Evolutionary conservation across 2,797 vertebrate genomes (phyloP).

Genomic region (Onychomys arenicola): DNA sequence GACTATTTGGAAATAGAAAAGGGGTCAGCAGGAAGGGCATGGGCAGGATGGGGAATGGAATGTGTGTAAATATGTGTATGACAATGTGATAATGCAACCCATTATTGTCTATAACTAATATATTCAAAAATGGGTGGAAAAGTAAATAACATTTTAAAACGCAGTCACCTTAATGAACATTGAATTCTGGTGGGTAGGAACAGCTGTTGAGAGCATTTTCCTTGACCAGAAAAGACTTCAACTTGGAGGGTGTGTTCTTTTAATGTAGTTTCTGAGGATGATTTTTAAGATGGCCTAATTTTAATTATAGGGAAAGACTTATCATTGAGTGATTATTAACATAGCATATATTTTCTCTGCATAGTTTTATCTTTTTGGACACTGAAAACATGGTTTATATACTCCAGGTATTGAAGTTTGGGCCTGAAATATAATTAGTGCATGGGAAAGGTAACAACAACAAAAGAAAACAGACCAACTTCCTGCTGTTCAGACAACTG

Average conservation of each 20-base stretch:
- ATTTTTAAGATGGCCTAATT: background rate
- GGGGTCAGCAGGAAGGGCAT: background rate
- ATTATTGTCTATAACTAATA: background rate
- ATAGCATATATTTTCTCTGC: background rate
- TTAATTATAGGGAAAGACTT: constrained; percentile 57
- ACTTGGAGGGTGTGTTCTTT: constrained; percentile 10
- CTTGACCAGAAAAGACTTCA: constrained; percentile 23
- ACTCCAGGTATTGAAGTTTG: background rate
- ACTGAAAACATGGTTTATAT: constrained; percentile 5
- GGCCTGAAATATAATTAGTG: background rate
- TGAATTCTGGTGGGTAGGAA: constrained; percentile 25
- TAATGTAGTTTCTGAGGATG: background rate
- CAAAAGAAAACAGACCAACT: background rate
- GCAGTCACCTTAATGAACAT: background rate
- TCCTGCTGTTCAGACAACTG: background rate
- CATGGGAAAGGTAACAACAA: background rate
- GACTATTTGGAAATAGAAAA: background rate
- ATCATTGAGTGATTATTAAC: constrained; percentile 6
- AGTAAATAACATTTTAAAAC: constrained; percentile 45
- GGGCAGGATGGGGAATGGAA: background rate
- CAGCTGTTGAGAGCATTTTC: constrained; percentile 29
- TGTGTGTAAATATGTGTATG: background rate
- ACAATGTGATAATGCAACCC: background rate
- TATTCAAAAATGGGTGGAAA: background rate
- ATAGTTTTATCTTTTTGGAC: background rate